These are phyloP conservation scores for Sula dactylatra DNA, from an alignment of 2,113 vertebrate species.

Conservation along the genomic window DNA sequence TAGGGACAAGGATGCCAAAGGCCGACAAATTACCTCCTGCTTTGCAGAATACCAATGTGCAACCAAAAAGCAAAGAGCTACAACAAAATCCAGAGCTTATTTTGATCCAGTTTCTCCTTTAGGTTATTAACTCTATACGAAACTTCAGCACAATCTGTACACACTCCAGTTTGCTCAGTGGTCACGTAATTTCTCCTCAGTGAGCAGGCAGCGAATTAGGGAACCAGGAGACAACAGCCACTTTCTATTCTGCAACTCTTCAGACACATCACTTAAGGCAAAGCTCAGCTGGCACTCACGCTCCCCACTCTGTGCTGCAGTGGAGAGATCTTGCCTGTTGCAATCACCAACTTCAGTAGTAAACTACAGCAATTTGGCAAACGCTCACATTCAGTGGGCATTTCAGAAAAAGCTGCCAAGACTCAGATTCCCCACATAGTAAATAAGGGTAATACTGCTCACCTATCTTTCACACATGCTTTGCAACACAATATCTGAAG, in stretches of 20 bases:
- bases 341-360: neutral
- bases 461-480: neutral
- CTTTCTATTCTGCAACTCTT: neutral
- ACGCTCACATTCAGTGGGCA: neutral
- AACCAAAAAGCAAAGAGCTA: neutral
- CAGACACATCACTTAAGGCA: neutral
- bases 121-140: neutral
- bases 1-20: neutral
- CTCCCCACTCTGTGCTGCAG: neutral
- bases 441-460: neutral
- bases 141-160: neutral
- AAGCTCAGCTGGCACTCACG: neutral
- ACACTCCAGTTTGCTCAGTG: neutral
- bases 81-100: neutral
- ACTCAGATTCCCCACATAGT: neutral
- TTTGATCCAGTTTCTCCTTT: neutral
- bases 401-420: neutral
- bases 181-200: neutral
- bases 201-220: neutral
- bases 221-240: neutral
- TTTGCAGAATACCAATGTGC: neutral
- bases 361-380: neutral
- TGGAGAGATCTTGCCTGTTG: neutral
- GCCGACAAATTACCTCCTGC: neutral
- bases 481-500: neutral